Evolutionary conservation across 2,113 vertebrate species (phyloP).

Genomic region (Emydocephalus ijimae): DNA sequence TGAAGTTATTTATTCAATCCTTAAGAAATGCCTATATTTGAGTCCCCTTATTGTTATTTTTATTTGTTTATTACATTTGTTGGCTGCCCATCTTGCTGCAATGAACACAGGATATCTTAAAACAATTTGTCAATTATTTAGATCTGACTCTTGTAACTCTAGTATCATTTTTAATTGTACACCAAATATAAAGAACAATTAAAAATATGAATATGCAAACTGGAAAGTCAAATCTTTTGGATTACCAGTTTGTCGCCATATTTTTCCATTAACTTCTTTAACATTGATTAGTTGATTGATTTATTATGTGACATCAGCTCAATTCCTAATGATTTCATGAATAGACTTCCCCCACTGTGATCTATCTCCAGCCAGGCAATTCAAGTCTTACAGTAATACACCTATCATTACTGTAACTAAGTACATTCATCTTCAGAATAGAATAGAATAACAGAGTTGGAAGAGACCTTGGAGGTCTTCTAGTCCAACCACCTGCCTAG

Average conservation of each 20-base stretch:
- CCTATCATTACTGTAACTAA: not conserved
- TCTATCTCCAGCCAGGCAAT: not conserved
- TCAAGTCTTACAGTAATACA: not conserved
- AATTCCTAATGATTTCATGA: not conserved
- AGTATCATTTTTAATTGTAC: not conserved
- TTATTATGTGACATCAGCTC: not conserved
- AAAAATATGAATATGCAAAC: not conserved
- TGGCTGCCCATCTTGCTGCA: no score
- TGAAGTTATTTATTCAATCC: not conserved
- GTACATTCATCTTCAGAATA: not conserved
- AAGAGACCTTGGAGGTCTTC: no score
- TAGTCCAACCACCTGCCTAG: no score
- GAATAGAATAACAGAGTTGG: no score
- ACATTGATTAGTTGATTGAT: not conserved
- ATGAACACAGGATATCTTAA: not conserved
- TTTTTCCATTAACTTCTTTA: not conserved
- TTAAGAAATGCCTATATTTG: not conserved
- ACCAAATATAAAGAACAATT: not conserved
- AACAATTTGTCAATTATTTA: conserved; percentile 14
- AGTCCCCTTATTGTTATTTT: not conserved
- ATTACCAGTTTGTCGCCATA: not conserved
- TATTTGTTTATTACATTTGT: no score
- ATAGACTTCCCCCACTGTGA: not conserved
- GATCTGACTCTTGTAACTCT: not conserved
- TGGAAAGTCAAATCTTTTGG: not conserved